Evolutionary conservation across 2,888 invertebrate genomes (phyloP), one percentile per base, ranked within the genome.

Genomic region (Microctonus aethiopoides): DNA sequence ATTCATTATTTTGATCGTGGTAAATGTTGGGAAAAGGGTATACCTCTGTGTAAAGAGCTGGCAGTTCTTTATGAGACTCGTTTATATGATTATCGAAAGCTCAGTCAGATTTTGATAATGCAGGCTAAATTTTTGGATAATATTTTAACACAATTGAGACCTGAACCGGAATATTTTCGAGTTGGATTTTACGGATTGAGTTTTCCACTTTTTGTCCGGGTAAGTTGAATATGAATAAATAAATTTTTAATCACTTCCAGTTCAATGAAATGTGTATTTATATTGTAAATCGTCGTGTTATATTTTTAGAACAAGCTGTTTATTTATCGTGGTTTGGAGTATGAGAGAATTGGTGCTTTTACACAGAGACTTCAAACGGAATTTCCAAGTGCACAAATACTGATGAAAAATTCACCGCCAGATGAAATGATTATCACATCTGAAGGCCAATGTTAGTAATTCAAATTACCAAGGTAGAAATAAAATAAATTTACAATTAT

Each of bases 11-110:
- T 97, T 82, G 97, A 98, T 83, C 93, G 94, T 75, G 98, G 98
- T 77, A 97, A 97, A 92, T 95, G 96, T 79, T 98, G 98, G 98
- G 98, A 98, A 84, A 96, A 97, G 87, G 97, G 97, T 0, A 92
- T 98, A 41, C 96, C 97, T 0, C 85, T 98, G 46, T 93, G 96
- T 76, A 96, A 97, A 81, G 97, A 97, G 83, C 87, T 98, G 74
- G 95, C 95, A 0, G 90, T 91, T 11, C 88, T 97, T 1, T 97
- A 98, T 86, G 97, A 98, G 87, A 92, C 91, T 11, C 92, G 92
- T 74, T 87, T 95, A 20, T 96, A 94, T 82, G 95, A 97, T 87
- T 98, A 97, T 85, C 92, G 92, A 62, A 95, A 96, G 71, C 89
- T 98, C 16, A 94, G 96, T 77, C 92, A 94, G 75, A 93, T 95